Conservation (phyloP, 2,113 vertebrate species). For the Podarcis muralis region DNA sequence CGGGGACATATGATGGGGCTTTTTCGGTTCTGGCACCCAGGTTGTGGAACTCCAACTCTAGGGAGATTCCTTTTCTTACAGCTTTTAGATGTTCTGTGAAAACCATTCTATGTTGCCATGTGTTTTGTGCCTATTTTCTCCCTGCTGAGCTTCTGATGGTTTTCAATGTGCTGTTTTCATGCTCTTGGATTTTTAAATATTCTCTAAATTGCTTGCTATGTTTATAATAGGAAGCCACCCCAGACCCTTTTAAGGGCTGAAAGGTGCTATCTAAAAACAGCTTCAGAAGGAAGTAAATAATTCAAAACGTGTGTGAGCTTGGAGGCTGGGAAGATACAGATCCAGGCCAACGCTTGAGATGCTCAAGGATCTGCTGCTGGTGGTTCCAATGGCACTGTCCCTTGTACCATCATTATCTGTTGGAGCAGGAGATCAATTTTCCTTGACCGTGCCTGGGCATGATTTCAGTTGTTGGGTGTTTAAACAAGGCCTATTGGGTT, state of each 20-base stretch:
- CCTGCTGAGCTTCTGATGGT: neutral
- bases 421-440: neutral
- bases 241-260: neutral
- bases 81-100: neutral
- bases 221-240: neutral
- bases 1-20: neutral
- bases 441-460: neutral
- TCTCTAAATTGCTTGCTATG: neutral
- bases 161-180: neutral
- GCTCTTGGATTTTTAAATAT: neutral
- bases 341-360: conserved; percentile 17
- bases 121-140: neutral
- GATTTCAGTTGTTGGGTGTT: conserved; percentile 2
- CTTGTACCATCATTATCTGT: neutral
- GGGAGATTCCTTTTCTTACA: neutral
- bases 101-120: neutral
- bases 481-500: neutral
- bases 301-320: neutral
- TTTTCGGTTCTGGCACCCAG: neutral
- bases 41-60: neutral
- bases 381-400: conserved; percentile 8
- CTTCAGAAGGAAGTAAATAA: neutral
- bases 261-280: neutral
- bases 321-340: neutral
- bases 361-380: neutral